Evolutionary conservation across 2,113 vertebrate genomes (phyloP).

Genomic region (Hassar affinis): DNA sequence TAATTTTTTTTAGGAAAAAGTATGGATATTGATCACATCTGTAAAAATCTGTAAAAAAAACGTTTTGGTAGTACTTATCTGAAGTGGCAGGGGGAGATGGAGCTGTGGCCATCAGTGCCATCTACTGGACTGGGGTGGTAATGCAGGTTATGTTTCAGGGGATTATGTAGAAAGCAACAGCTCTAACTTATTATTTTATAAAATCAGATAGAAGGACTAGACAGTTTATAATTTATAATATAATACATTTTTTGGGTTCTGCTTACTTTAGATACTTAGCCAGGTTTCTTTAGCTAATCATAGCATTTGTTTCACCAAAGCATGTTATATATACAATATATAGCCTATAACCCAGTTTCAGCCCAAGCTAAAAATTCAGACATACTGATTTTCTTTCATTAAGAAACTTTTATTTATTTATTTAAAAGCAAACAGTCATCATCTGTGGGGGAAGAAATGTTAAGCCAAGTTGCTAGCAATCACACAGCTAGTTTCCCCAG

Average conservation of each 20-base stretch:
- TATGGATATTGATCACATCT: not conserved
- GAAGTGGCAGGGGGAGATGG: not conserved
- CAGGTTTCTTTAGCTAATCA: not conserved
- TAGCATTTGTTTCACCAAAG: not conserved
- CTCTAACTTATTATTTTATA: not conserved
- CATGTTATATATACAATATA: not conserved
- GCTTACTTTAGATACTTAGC: not conserved
- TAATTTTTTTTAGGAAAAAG: not conserved
- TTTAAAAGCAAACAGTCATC: not conserved
- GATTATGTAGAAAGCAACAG: not conserved
- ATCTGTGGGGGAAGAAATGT: not conserved
- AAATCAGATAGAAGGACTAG: not conserved
- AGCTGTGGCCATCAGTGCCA: not conserved
- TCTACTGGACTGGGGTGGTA: conserved; percentile 1
- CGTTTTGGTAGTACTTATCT: conserved; percentile 4
- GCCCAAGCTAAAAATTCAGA: not conserved
- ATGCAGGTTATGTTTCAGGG: too few relatives aligned
- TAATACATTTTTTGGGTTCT: not conserved
- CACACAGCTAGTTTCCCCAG: not conserved
- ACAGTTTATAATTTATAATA: not conserved
- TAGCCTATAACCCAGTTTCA: not conserved
- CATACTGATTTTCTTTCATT: not conserved
- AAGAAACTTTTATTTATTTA: too few relatives aligned
- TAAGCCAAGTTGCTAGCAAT: not conserved
- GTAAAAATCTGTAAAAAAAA: not conserved